phyloP scores from a whole-genome alignment of 2,888 invertebrate species.

The Zele albiditarsus region DNA sequence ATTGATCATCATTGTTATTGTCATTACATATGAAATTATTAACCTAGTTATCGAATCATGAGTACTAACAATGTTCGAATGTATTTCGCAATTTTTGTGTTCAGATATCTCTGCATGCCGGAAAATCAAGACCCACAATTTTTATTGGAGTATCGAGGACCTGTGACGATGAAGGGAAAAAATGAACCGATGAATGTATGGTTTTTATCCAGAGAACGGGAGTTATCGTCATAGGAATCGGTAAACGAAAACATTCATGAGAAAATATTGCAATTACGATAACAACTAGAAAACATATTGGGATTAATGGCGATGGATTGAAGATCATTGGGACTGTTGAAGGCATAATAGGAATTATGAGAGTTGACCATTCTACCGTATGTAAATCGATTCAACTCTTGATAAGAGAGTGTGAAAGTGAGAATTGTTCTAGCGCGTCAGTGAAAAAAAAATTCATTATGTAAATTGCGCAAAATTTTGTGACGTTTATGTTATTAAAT shows the following conservation, averaged over 20 bases:
- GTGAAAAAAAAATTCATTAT: not conserved
- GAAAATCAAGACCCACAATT: constrained; percentile 91
- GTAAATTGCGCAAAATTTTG: not conserved
- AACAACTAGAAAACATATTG: not conserved
- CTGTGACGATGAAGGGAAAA: constrained; percentile 94
- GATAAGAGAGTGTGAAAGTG: no score
- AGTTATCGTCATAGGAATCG: constrained; percentile 59
- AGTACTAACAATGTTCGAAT: not conserved
- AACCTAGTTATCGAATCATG: no score
- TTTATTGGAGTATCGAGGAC: constrained; percentile 88
- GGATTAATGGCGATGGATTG: not conserved
- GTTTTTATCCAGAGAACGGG: constrained; percentile 80
- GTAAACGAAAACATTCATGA: not conserved
- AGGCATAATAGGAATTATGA: no score
- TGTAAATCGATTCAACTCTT: no score
- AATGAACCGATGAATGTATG: constrained; percentile 95
- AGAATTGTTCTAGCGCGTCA: no score
- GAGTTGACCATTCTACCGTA: no score
- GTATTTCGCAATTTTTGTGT: constrained; percentile 16
- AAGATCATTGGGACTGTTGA: no score
- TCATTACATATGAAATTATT: not conserved
- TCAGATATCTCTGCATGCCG: constrained; percentile 84
- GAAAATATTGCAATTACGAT: not conserved
- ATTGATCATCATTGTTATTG: not conserved
- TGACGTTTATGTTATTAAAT: not conserved